Evolutionary conservation across 1,140 invertebrate genomes (phyloP), one percentile per base, ranked within the genome.

Genomic region (Ceratitis capitata): DNA sequence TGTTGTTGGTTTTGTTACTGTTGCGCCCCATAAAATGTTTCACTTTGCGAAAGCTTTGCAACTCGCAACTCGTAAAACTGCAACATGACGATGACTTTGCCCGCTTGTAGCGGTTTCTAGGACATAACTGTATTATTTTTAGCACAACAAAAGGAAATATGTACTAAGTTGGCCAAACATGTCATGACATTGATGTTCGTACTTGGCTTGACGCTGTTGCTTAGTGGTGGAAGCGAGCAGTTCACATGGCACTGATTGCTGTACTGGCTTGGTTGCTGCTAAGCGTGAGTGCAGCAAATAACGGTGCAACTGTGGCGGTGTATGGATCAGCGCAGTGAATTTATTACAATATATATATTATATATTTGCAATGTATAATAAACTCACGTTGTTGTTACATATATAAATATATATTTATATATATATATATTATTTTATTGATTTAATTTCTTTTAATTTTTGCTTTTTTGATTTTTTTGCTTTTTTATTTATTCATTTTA

Each of bases 41-140:
- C 29, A 64, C 10, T 64, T 61, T 42, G 19, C 69, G 39, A 35
- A 45, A 12, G 32, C 10, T 64, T 61, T 42, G 19, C 69, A 35
- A 35, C 23, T 19, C 69, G n/a, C 69, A 23, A 14, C 39, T 3
- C 69, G n/a, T n/a, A n/a, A 45, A 78, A 19, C 16, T 78, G 35
- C 69, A 78, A 78, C 39, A 78, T 26, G 2, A 6, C 39, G 69
- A 2, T 78, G 69, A 23, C 35, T 78, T 47, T 78, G 69, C 69
- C 39, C 42, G 39, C 32, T n/a, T 78, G 69, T 32, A 45, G n/a
- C 16, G 35, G 69, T 45, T 78, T 78, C 69, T 45, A 78, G 69
- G 39, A 78, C 69, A 78, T 78, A 78, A 78, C 69, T 47, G 69
- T 78, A 35, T 45, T 78, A 78, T 45, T 78, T 78, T 78, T 78